Conservation (phyloP, 37 sponge, comb jelly and placozoan species). For the Ephydatia muelleri region DNA sequence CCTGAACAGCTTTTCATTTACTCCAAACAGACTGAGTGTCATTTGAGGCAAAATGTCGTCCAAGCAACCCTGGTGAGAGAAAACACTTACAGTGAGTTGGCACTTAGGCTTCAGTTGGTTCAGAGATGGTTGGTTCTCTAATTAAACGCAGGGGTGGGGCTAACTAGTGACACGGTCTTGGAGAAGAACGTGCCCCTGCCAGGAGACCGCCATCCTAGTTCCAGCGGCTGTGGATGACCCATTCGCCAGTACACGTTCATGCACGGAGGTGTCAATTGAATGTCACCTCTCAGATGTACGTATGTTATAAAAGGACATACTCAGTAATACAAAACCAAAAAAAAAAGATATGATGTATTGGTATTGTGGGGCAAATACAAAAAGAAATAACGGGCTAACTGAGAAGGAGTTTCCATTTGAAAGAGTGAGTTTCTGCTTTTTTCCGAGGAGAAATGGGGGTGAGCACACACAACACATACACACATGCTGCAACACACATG, state of each 20-base stretch:
- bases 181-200: slow-evolving; percentile 23
- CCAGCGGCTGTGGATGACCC: not conserved
- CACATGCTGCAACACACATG: not conserved
- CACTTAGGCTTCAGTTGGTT: no score
- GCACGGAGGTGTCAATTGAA: no score
- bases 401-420: no score
- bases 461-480: not conserved
- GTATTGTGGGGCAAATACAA: not conserved
- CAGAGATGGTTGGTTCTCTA: no score
- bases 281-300: no score
- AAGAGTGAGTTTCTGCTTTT: no score
- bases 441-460: not conserved
- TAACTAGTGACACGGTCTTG: slow-evolving; percentile 24
- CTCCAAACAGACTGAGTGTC: slow-evolving; percentile 22
- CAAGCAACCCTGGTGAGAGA: slow-evolving; percentile 16
- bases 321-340: no score
- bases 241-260: no score
- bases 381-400: not conserved
- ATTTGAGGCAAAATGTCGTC: slow-evolving; percentile 27
- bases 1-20: slow-evolving; percentile 29
- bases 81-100: slow-evolving; percentile 44
- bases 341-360: not conserved
- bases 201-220: not conserved
- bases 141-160: slow-evolving; percentile 26
- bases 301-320: no score